Base-by-base conservation (phyloP, 1,140 invertebrate genomes). In the Lordiphosa clarofinis region DNA sequence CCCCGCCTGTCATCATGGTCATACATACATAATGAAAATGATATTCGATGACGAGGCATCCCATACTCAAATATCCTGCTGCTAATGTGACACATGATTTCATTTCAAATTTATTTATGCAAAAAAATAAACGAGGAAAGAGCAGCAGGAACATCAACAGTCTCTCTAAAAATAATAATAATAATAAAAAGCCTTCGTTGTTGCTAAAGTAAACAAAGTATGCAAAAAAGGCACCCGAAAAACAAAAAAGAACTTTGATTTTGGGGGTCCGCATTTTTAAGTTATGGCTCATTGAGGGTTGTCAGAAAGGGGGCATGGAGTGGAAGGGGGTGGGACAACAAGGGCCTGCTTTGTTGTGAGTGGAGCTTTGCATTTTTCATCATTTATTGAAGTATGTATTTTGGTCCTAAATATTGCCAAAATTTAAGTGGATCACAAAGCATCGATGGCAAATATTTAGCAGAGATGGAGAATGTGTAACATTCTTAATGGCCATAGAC, bases 11-110 rank as follows among this genome's bases (percentile, higher is more conserved):
- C 28, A 31, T 31, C 28, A 31, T 31, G 28, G 28, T 31, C 28
- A 31, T 31, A 31, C 28, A 31, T 31, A 31, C 28, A 31, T 31
- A 31, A 31, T 31, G 28, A 31, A 31, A 31, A 31, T 31, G 28
- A 31, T 31, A 31, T 31, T 31, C 28, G 28, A 31, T 31, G 28
- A 31, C 28, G 28, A 31, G 28, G 28, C 28, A 31, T 1, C 28
- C 6, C 11, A 9, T 39, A 31, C 76, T 65, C 61, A 79, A 71
- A 81, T 52, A 61, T 55, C 19, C 55, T 33, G 50, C 55, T 57
- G 75, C 56, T 81, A 81, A 81, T 81, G 76, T 81, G 76, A 81
- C 75, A 82, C 75, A 82, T 64, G 75, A 81, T 61, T 81, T 81
- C 67, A 68, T 75, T 81, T 57, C 60, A 58, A 68, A 59, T 82